Conservation (phyloP, 2,797 vertebrate genomes). For the Sylvilagus floridanus region DNA sequence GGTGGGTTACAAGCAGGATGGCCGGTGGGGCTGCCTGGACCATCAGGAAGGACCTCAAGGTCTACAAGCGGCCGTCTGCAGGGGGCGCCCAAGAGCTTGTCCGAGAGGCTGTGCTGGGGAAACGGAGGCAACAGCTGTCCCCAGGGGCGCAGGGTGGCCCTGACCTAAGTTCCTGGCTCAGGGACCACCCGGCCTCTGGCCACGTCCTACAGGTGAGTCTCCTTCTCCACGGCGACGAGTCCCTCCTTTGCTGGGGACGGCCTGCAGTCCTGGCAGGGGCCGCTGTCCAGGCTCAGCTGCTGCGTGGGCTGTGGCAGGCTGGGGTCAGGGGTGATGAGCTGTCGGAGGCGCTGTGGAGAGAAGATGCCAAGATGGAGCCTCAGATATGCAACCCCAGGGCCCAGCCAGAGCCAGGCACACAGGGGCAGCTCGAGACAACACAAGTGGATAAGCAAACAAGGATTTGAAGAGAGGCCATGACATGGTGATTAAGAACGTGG, state of each 20-base stretch:
- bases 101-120: neutral
- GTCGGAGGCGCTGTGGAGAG: slow-evolving; percentile 84
- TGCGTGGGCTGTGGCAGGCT: slow-evolving; percentile 86
- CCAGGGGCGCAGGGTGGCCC: neutral
- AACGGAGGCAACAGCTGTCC: neutral
- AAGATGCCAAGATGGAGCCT: neutral
- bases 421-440: accelerated
- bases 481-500: accelerated
- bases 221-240: slow-evolving; percentile 85
- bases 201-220: slow-evolving; percentile 85
- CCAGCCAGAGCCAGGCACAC: neutral
- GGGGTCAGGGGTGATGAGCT: slow-evolving; percentile 84
- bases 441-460: too few relatives aligned
- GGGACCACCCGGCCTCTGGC: neutral
- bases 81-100: neutral
- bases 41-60: neutral
- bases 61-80: neutral
- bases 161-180: neutral
- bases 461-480: neutral
- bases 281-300: accelerated
- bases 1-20: neutral
- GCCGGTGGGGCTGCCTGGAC: neutral
- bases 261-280: accelerated
- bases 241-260: slow-evolving; percentile 72
- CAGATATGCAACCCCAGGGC: neutral